Evolutionary conservation across 2,888 invertebrate genomes (phyloP), one percentile per base, ranked within the genome.

Genomic region (Eupithecia dodoneata): DNA sequence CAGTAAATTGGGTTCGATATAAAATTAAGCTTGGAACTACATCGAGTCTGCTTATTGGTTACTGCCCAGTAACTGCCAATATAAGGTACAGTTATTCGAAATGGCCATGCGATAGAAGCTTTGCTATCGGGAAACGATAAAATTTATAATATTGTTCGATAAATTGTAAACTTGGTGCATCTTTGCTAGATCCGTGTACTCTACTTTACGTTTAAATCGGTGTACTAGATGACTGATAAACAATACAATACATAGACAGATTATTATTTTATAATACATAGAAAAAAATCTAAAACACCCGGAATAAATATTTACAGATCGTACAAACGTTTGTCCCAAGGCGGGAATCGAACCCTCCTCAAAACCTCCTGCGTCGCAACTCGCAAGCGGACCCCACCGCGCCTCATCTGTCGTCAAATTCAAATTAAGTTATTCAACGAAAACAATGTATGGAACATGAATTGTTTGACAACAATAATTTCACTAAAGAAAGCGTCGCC

Each of bases 21-120:
- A 41, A 55, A 55, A 55, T 55, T 44, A 59, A 59, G 75, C 81
- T 82, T 79, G 78, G 80, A 80, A 76, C 18, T 30, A 72, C 41
- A 67, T 49, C 59, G 49, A 42, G 15, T 55, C 12, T 4, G 70
- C 4, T 70, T 55, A 71, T 88, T 88, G 87, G 87, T 88, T 87
- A 90, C 87, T 86, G 88, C 85, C 87, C 89, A 88, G 87, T 88
- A 87, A 90, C 87, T 86, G 88, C 85, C 87, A 87, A 88, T 88
- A 86, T 85, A 83, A 83, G 82, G 87, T 87, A 88, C 90, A 87
- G 88, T 90, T 89, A 88, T 81, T 81, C 83, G 83, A 82, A 84
- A 83, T 84, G 78, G 81, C 70, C 76, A 78, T 71, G 70, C 67
- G 76, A 78, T 71, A 45, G 63, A 63, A 30, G 63, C 30, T 72